phyloP scores from a whole-genome alignment of 2,888 invertebrate genomes.

The Holacanthella duospinosa region DNA sequence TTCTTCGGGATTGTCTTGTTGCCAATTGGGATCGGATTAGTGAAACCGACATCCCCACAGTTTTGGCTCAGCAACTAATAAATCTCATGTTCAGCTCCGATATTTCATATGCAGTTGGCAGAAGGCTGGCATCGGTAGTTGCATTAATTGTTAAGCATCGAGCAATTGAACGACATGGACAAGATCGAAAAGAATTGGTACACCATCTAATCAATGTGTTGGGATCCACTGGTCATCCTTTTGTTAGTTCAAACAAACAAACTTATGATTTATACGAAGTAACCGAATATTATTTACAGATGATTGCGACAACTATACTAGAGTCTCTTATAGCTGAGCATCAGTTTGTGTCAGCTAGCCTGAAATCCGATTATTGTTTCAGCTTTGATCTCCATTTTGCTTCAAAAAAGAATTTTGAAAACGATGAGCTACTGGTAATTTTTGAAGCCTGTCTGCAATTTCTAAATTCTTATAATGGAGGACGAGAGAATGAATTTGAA shows the following conservation, averaged over 20 bases:
- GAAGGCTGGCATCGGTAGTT: conserved; percentile 29
- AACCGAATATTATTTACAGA: conserved; percentile 50
- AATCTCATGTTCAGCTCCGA: conserved; percentile 5
- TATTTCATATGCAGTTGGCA: conserved; percentile 33
- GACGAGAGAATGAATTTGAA: conserved; percentile 26
- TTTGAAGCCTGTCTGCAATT: conserved; percentile 55
- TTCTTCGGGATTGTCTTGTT: conserved; percentile 68
- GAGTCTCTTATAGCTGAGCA: conserved; percentile 78
- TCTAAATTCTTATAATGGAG: conserved; percentile 25
- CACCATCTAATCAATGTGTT: conserved; percentile 22
- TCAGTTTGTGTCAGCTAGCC: conserved; percentile 69
- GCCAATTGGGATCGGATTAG: conserved; percentile 41
- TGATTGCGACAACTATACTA: conserved; percentile 72
- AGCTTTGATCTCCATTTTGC: conserved; percentile 79
- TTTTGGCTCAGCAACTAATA: not conserved
- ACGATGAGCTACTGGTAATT: conserved; percentile 63
- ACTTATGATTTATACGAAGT: not conserved
- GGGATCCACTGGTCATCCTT: not conserved
- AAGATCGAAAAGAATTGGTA: conserved; percentile 29
- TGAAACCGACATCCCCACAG: not conserved
- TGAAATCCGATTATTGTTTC: conserved; percentile 72
- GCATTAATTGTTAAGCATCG: conserved; percentile 36
- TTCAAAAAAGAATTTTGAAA: conserved; percentile 75
- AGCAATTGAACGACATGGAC: conserved; percentile 31
- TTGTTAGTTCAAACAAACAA: not conserved